Evolutionary conservation across 2,113 vertebrate species (phyloP), one percentile per base, ranked within the genome.

Genomic region (Piaya cayana): DNA sequence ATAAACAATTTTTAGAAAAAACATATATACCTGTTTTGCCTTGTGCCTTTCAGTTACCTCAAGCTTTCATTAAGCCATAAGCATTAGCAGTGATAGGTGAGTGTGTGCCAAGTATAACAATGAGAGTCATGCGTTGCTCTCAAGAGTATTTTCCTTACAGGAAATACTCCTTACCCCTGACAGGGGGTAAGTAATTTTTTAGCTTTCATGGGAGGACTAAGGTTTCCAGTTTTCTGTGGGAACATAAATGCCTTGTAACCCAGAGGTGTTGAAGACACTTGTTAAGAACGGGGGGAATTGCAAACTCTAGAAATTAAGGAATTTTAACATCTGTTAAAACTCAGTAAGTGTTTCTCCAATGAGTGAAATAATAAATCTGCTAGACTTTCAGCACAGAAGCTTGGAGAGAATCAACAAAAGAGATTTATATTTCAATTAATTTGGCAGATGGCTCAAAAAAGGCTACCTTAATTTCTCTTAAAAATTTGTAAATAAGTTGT

Each of bases 241-340:
- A 83, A 80, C 20, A 49, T 77, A 94, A 80, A 19, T 1, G 5
- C 29, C 16, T 88, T 82, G 70, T 65, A 95, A 95, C 67, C 56
- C 82, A 89, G 42, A 39, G 53, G 62, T 95, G 65, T 47, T 86
- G 78, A 93, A 95, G 58, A 85, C 77, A 76, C 56, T 90, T 55
- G 30, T 76, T 94, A 95, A 95, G 94, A 77, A 26, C 63, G 75
- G 79, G 7, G 22, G 43, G 76, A 89, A 95, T 84, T 93, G 52
- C 65, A 94, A 79, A 96, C 56, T 92, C 50, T 45, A 77, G 88
- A 97, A 96, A 91, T 95, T 91, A 96, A 92, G 85, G 65, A 93
- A 93, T 93, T 47, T 85, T 49, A 97, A 93, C 91, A 95, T 90
- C 94, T 97, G 87, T 95, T 96, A 94, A 96, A 96, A 88, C 37